These are phyloP conservation scores for Thaumatotibia leucotreta DNA, from an alignment of 1,140 invertebrate genomes.

Conservation along the genomic window DNA sequence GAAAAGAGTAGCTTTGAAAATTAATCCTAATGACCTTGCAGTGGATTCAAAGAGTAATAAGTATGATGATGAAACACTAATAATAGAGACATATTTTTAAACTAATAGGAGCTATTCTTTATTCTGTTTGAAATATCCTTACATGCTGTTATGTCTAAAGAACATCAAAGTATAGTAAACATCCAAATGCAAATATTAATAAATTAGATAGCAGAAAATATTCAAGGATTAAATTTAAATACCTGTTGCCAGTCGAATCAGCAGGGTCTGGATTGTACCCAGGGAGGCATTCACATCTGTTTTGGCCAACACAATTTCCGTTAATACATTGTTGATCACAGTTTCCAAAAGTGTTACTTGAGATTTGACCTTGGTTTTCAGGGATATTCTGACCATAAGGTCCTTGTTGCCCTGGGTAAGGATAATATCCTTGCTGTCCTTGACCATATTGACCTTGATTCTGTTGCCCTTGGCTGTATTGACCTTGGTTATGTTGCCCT, in stretches of 20 bases:
- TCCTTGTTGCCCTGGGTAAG: not conserved
- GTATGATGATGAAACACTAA: not conserved
- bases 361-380: slow-evolving; percentile 15
- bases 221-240: slow-evolving; percentile 5
- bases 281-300: slow-evolving; percentile 73
- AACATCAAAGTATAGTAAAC: not conserved
- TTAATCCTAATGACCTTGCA: no score
- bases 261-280: slow-evolving; percentile 67
- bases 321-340: slow-evolving; percentile 76
- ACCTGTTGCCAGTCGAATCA: slow-evolving; percentile 57
- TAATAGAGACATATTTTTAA: not conserved
- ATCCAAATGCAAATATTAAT: not conserved
- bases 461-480: not conserved
- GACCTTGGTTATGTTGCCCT: not conserved
- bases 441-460: not conserved
- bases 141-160: not conserved
- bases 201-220: not conserved
- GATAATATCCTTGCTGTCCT: not conserved
- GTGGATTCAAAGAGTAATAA: no score
- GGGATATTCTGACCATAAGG: not conserved
- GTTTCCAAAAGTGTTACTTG: slow-evolving; percentile 19
- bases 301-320: slow-evolving; percentile 70
- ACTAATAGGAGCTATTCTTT: no score
- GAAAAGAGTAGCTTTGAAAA: no score
- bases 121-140: no score